Base-by-base conservation (phyloP, 2,113 vertebrate species). In the Aldabrachelys gigantea region DNA sequence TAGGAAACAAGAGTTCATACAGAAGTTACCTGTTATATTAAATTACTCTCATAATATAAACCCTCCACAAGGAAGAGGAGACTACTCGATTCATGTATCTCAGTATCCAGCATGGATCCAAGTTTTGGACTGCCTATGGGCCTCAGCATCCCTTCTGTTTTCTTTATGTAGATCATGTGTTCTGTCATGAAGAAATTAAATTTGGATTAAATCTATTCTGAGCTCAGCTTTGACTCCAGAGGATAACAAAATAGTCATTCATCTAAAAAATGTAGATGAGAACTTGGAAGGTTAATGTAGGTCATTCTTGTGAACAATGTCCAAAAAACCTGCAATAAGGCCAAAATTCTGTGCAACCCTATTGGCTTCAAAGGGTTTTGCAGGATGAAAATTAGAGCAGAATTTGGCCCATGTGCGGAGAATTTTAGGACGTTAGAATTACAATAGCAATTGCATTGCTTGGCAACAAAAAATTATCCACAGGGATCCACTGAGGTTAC, bases 31-130 rank as follows among this genome's bases (percentile, higher is more conserved):
- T 53, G 52, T 53, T 53, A 53, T 53, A 53, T 53, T 53, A 53
- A 53, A 96, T 93, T 92, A 90, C 80, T 24, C 56, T 44, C 47
- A n/a, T 19, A 82, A 75, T 29, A 69, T 72, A 89, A 94, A 65
- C 89, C 44, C 78, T 38, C 25, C 29, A 35, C 0, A 31, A 81
- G n/a, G 27, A 54, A 65, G 22, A 82, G 86, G 12, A 24, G 6
- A 53, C 25, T 85, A 47, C 6, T 31, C 53, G 14, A 31, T 2
- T 65, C 10, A 14, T 21, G 1, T 25, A 24, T 41, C 22, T 44
- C 21, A 44, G 11, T 41, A 13, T 35, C 2, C 35, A 84, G 5
- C 1, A 50, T 31, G 53, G 38, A 78, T 50, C 19, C 8, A 75
- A 88, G 44, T 35, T 87, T 84, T 86, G 25, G 38, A 10, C 8